Base-by-base conservation (phyloP, 2,113 vertebrate genomes). In the Carollia perspicillata region DNA sequence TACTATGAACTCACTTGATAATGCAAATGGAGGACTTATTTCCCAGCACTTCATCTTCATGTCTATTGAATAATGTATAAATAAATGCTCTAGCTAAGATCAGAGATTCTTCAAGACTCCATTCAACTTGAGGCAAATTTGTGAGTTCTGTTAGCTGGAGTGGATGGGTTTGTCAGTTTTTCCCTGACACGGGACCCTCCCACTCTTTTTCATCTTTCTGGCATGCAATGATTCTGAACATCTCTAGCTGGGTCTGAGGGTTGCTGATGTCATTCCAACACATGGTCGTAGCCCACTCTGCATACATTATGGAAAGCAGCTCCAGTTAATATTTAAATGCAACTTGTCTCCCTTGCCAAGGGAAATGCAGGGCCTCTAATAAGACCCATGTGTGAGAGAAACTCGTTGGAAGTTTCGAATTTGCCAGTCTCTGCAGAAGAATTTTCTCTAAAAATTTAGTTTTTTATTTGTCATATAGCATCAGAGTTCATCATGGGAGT, bases 311-410 rank as follows among this genome's bases (percentile, higher is more conserved):
- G 92, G 84, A 97, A 95, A 97, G 80, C 72, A 90, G 95, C 90
- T 96, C 18, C 0, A 18, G 35, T 96, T 95, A 78, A 84, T 78
- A 95, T 96, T 97, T 91, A 97, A 96, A 96, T 72, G 37, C 66
- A 49, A 84, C 94, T 91, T 95, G 88, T 80, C 84, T 95, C 17
- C 18, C 47, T 83, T 44, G 89, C 96, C 92, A 94, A 86, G 89
- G 79, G 93, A 86, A 94, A 96, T 68, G 51, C 66, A 65, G 75
- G 60, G 89, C 95, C 94, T 93, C 91, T 97, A 97, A 96, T 94
- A 95, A 95, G 60, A 79, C 95, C 95, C 97, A 97, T 96, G 95
- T 97, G 96, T 95, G 11, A 8, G 88, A 66, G 51, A 95, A 96
- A 95, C 96, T 95, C 92, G 66, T 88, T 90, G 96, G 96, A 81